These are phyloP conservation scores for Linepithema humile DNA, from an alignment of 1,140 invertebrate genomes.

Conservation along the genomic window DNA sequence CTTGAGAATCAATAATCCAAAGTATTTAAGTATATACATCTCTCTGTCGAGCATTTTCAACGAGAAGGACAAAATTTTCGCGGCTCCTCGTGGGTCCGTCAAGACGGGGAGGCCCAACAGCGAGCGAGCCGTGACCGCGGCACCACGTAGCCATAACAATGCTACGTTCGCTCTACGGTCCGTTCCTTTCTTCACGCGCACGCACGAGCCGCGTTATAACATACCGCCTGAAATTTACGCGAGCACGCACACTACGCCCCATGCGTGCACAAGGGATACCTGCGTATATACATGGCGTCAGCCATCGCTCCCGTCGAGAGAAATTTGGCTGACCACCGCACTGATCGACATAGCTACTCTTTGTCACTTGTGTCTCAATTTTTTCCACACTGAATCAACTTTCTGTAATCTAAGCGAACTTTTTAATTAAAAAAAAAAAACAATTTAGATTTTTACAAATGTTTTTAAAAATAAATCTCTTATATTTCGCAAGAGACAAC, in stretches of 20 bases:
- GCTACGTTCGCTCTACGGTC: constrained; percentile 30
- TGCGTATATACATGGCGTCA: not conserved
- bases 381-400: not conserved
- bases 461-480: not conserved
- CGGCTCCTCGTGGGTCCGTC: constrained; percentile 16
- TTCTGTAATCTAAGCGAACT: not conserved
- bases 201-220: constrained; percentile 26
- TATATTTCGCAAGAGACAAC: not conserved
- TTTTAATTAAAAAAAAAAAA: not conserved
- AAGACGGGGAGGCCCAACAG: not conserved
- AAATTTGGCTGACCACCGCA: not conserved
- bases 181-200: constrained; percentile 34
- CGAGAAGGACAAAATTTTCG: not conserved
- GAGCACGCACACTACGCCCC: not conserved
- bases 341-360: not conserved
- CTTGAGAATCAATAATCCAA: not conserved
- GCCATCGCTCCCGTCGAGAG: constrained; percentile 3
- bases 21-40: not conserved
- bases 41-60: not conserved
- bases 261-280: not conserved
- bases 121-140: constrained; percentile 13
- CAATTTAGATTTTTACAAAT: too few species aligned
- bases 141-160: constrained; percentile 55
- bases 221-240: constrained; percentile 49
- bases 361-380: not conserved